phyloP scores from a whole-genome alignment of 2,888 invertebrate species.

The Tipula lateralis region DNA sequence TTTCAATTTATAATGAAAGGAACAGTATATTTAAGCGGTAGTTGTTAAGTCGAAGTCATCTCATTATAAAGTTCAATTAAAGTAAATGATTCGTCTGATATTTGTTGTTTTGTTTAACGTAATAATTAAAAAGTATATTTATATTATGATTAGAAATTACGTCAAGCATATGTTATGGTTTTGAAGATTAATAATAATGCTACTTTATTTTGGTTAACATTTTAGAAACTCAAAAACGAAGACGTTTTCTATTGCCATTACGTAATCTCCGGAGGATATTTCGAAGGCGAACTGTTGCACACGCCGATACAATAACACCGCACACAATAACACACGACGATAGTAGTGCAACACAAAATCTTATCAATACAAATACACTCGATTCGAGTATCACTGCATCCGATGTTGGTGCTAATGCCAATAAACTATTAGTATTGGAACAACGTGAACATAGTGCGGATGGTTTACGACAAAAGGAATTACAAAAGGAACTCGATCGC shows the following conservation, averaged over 20 bases:
- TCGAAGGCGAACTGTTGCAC: constrained; percentile 47
- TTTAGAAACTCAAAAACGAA: constrained; percentile 45
- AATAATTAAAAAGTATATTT: not conserved
- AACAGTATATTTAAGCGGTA: not conserved
- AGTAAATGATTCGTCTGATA: not conserved
- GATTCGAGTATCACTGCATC: constrained; percentile 33
- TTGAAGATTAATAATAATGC: not conserved
- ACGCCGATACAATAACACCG: constrained; percentile 38
- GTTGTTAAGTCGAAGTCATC: not conserved
- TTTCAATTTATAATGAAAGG: not conserved
- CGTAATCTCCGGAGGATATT: constrained; percentile 49
- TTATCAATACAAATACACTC: constrained; percentile 28
- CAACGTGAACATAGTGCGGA: constrained; percentile 33
- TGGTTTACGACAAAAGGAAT: constrained; percentile 30
- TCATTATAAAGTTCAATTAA: not conserved
- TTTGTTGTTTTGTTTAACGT: not conserved
- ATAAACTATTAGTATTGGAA: constrained; percentile 25
- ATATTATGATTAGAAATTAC: constrained; percentile 24
- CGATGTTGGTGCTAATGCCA: not conserved
- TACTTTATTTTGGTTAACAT: constrained; percentile 33
- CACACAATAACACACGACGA: constrained; percentile 34
- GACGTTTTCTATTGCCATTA: constrained; percentile 48
- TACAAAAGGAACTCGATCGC: constrained; percentile 30
- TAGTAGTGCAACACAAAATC: constrained; percentile 35
- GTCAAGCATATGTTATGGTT: not conserved